Conservation (phyloP, 2,888 invertebrate species). For the Notodonta dromedarius region DNA sequence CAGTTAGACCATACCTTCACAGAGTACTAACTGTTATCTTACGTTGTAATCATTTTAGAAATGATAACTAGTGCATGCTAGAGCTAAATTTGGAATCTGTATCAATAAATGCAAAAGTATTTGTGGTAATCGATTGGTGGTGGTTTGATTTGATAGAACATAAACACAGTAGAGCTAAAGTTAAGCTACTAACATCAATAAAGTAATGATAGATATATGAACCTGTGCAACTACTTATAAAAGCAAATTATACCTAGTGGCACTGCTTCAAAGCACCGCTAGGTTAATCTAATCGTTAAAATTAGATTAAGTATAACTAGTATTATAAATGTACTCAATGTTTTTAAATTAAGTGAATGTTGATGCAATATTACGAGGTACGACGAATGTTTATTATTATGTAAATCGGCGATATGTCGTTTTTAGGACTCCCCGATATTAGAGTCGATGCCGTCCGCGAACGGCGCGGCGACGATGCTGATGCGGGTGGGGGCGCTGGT, state of each 20-base stretch:
- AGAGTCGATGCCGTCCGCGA: slow-evolving; percentile 65
- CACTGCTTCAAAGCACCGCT: slow-evolving; percentile 35
- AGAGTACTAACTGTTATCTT: neutral
- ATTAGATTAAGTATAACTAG: no score
- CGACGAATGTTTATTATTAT: neutral
- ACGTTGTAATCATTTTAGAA: neutral
- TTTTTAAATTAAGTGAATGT: no score
- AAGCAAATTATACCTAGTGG: slow-evolving; percentile 11
- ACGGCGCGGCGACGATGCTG: slow-evolving; percentile 54
- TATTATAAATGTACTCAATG: slow-evolving; percentile 3
- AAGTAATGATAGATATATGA: neutral
- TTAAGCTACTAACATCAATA: neutral
- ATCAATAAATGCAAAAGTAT: slow-evolving; percentile 21
- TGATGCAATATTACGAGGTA: neutral
- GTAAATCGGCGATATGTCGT: slow-evolving; percentile 15
- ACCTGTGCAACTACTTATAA: neutral
- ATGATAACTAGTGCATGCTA: slow-evolving; percentile 32
- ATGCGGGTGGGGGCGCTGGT: slow-evolving; percentile 68
- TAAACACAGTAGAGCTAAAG: neutral
- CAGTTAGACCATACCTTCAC: neutral
- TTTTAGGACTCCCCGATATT: slow-evolving; percentile 77
- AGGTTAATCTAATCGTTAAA: slow-evolving; percentile 18
- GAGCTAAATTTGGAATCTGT: slow-evolving; percentile 4
- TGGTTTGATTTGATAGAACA: slow-evolving; percentile 40
- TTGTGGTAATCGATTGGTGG: slow-evolving; percentile 38